Base-by-base conservation (phyloP, 2,888 invertebrate genomes). In the Esperia sulphurella region DNA sequence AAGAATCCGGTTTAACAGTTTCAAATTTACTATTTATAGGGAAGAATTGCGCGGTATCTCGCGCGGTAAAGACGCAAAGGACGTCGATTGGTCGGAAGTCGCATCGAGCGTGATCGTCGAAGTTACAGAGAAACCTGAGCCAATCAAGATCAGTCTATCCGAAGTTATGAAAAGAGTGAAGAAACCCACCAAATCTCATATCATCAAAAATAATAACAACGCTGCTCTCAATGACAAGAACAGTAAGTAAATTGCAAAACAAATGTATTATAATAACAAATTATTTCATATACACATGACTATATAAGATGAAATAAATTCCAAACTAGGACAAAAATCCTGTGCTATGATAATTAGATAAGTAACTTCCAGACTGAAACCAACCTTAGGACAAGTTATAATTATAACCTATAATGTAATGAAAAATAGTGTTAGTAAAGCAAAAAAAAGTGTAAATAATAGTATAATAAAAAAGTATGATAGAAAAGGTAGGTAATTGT, bases 11-110 rank as follows among this genome's bases (percentile, higher is more conserved):
- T 13, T 8, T 13, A 8, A 39, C 13, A 12, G 3, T 10, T 13
- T 39, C 6, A 8, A 39, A 21, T 46, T 6, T 28, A 40, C 39
- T 49, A 8, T 30, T 62, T 69, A 8, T 70, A 94, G 95, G 55
- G 97, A 97, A 81, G 97, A 97, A 78, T 90, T 97, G 6, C 83
- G 94, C 29, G 97, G 97, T 14, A 93, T 96, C 30, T 95, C 96
- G 0, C 92, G 97, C 56, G 96, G 95, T 35, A 94, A 94, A 62
- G 94, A 94, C 71, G 94, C 93, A 0, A 95, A 96, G 77, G 97
- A 97, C 75, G 92, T 97, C 0, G 96, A 97, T 79, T 97, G 97
- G 97, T 91, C 93, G 0, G 91, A 92, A 38, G 93, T 97, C 0
- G 96, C 96, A 0, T 90, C 93, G 8, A 92, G 93, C 1, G 91